phyloP scores from a whole-genome alignment of 2,888 invertebrate species.

The Dryobotodes eremita region DNA sequence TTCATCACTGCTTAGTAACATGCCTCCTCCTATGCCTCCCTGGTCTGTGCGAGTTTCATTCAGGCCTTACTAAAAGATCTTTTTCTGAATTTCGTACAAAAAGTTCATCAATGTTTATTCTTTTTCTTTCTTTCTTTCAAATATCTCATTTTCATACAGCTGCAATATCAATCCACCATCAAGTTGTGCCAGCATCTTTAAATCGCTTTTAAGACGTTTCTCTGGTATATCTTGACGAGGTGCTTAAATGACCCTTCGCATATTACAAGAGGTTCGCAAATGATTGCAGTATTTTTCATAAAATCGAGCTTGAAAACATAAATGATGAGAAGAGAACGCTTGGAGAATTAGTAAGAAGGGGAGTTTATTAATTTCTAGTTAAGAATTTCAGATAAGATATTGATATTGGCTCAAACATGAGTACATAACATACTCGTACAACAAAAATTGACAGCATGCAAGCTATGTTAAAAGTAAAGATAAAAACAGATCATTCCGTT shows the following conservation, averaged over 20 bases:
- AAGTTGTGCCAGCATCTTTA: conserved; percentile 6
- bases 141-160: neutral
- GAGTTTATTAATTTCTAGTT: conserved; percentile 1
- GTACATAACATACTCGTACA: neutral
- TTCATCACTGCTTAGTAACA: too few species aligned
- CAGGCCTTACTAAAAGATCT: too few species aligned
- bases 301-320: conserved; percentile 17
- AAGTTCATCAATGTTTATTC: neutral
- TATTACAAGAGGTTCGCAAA: conserved; percentile 14
- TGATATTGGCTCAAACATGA: neutral
- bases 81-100: neutral
- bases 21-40: neutral
- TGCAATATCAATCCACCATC: neutral
- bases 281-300: conserved; percentile 8
- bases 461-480: neutral
- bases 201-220: conserved; percentile 15
- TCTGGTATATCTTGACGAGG: neutral
- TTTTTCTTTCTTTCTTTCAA: too few species aligned
- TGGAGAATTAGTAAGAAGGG: neutral
- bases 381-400: neutral
- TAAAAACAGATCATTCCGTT: neutral
- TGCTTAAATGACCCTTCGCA: conserved; percentile 9
- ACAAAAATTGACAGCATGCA: neutral
- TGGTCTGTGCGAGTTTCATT: neutral
- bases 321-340: neutral